Conservation (phyloP, 2,797 vertebrate genomes). For the Urosaurus nigricauda region DNA sequence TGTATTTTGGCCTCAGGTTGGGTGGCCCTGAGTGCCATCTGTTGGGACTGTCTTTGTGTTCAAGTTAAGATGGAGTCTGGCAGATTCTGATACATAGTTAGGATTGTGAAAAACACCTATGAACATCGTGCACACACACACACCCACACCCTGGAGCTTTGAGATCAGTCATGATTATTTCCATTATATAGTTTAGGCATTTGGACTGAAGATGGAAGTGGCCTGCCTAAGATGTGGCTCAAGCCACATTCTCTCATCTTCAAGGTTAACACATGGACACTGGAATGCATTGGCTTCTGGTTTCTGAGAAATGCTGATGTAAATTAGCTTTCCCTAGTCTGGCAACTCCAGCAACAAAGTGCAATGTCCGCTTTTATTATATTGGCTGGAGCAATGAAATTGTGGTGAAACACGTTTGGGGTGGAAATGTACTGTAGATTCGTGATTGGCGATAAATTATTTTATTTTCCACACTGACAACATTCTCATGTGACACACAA, state of each 20-base stretch:
- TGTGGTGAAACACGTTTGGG: not conserved
- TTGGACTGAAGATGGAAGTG: not conserved
- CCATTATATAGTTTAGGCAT: not conserved
- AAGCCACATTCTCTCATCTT: not conserved
- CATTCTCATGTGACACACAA: not conserved
- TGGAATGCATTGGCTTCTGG: not conserved
- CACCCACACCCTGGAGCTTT: not conserved
- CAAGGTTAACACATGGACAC: not conserved
- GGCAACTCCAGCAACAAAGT: not conserved
- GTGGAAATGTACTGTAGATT: no score
- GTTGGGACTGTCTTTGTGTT: no score
- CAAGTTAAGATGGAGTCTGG: no score
- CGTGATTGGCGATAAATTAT: not conserved
- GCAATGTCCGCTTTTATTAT: no score
- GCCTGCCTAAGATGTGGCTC: not conserved
- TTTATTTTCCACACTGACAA: not conserved
- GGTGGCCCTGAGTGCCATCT: no score
- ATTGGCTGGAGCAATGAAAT: not conserved
- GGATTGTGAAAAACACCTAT: no score
- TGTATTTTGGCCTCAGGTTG: no score
- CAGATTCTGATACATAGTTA: no score
- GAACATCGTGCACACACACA: no score
- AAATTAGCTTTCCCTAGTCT: not conserved
- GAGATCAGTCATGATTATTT: not conserved
- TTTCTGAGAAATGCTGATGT: not conserved